These are phyloP conservation scores for Andrena trimmerana DNA, from an alignment of 2,888 invertebrate genomes.

Conservation along the genomic window DNA sequence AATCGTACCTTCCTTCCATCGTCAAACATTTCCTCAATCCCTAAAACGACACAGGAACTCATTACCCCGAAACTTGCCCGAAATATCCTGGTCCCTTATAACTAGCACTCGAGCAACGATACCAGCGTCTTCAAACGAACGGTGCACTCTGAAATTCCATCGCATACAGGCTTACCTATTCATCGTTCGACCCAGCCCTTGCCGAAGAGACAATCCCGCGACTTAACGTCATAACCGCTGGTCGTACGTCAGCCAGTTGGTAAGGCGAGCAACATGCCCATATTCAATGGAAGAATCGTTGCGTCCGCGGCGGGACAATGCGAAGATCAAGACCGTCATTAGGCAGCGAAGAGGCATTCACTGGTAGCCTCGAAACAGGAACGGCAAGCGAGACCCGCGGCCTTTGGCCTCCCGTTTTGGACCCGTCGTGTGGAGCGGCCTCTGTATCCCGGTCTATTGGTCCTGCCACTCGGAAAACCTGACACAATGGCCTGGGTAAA, in stretches of 20 bases:
- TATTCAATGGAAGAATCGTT: slow-evolving; percentile 55
- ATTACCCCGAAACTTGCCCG: not conserved
- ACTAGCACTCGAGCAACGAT: not conserved
- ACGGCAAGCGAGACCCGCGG: slow-evolving; percentile 42
- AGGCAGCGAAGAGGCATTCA: slow-evolving; percentile 56
- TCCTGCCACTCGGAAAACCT: slow-evolving; percentile 64
- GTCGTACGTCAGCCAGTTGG: slow-evolving; percentile 20
- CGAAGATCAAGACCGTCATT: slow-evolving; percentile 63
- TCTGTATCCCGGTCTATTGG: slow-evolving; percentile 64
- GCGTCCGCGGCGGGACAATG: slow-evolving; percentile 57
- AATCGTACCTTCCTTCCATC: not conserved
- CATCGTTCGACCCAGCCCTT: not conserved
- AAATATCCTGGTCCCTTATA: not conserved
- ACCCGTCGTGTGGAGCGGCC: slow-evolving; percentile 29
- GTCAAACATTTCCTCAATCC: not conserved
- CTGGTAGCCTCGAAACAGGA: slow-evolving; percentile 44
- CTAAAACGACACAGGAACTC: not conserved
- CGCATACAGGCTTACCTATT: not conserved
- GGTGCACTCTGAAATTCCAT: slow-evolving; percentile 17
- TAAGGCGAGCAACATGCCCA: slow-evolving; percentile 34
- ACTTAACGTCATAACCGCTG: slow-evolving; percentile 37
- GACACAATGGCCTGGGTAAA: slow-evolving; percentile 65
- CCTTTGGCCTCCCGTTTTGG: slow-evolving; percentile 50
- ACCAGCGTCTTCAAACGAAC: slow-evolving; percentile 18
- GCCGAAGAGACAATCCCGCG: slow-evolving; percentile 48